Percentiles rank a stretch among this genome's conserved stretches.
These are phyloP conservation scores for Gallinago nigripennis DNA, from an alignment of 2,797 vertebrate species.

Conservation along the genomic window DNA sequence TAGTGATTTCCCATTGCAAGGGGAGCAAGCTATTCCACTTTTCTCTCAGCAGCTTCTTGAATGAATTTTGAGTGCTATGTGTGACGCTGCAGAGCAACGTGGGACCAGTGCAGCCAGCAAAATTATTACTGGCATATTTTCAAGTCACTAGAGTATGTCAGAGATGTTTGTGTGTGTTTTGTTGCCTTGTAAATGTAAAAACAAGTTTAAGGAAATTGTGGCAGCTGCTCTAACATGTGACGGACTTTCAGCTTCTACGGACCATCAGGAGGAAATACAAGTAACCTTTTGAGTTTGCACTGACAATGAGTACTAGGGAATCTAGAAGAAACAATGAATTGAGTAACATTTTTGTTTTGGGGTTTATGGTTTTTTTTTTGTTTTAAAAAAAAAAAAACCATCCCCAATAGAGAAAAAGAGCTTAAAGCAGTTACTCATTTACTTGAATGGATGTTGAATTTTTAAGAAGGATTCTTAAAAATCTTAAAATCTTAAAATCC, in stretches of 20 bases:
- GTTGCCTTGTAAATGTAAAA: slow-evolving; percentile 52
- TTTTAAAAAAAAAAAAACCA: neutral
- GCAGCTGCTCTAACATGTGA: neutral
- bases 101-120: neutral
- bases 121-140: slow-evolving; percentile 51
- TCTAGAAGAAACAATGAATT: neutral
- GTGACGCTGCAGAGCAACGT: neutral
- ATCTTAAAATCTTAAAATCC: neutral
- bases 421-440: neutral
- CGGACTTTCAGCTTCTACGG: neutral
- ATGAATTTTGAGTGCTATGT: neutral
- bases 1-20: neutral
- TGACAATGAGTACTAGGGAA: neutral
- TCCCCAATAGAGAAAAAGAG: neutral
- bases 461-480: neutral
- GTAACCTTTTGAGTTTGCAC: neutral
- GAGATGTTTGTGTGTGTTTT: slow-evolving; percentile 34
- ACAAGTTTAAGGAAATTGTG: neutral
- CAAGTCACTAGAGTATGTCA: neutral
- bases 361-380: neutral
- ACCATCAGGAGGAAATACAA: neutral
- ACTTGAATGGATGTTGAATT: neutral
- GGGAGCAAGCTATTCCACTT: fast-evolving
- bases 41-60: neutral
- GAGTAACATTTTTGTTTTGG: neutral